Evolutionary conservation across 2,888 invertebrate species (phyloP).

Genomic region (Xestia sexstrigata): DNA sequence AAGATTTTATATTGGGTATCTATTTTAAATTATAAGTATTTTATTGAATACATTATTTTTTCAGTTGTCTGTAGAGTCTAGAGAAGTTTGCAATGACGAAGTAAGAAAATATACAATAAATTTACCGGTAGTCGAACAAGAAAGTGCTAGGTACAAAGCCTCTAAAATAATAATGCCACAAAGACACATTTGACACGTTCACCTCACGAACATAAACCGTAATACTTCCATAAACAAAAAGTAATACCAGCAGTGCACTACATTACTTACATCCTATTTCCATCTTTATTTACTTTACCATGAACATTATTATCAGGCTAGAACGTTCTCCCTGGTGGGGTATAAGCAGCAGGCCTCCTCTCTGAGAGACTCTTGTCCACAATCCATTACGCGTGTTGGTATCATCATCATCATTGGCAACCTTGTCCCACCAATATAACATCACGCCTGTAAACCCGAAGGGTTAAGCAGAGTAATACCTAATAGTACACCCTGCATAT

Average conservation of each 20-base stretch:
- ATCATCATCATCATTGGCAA: no score
- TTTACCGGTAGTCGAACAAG: background rate
- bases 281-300: background rate
- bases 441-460: no score
- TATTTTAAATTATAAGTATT: background rate
- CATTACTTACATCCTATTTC: background rate
- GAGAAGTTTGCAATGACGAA: background rate
- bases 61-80: background rate
- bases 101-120: background rate
- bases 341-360: background rate
- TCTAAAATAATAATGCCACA: background rate
- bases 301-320: background rate
- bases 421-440: no score
- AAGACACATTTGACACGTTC: background rate
- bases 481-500: no score
- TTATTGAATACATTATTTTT: background rate
- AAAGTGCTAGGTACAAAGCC: background rate
- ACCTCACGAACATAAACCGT: background rate
- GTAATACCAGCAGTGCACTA: background rate
- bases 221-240: slow-evolving; percentile 5
- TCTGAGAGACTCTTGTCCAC: background rate
- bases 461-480: no score
- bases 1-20: background rate
- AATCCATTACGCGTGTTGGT: no score
- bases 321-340: background rate